Evolutionary conservation across 2,797 vertebrate species (phyloP).

Genomic region (Rhynchotus rufescens): DNA sequence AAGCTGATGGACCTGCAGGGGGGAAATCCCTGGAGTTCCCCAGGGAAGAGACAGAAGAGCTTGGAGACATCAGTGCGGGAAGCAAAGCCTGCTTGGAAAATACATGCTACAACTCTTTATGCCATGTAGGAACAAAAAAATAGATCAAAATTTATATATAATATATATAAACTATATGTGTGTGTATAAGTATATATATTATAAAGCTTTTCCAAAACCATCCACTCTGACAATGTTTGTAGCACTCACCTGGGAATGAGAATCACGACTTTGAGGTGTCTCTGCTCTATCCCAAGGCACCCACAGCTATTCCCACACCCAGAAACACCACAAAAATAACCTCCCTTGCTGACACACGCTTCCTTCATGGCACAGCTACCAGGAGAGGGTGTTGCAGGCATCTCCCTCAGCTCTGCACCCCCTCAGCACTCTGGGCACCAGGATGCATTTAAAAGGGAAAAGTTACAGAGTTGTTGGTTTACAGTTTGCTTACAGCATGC

Average conservation of each 20-base stretch:
- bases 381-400: not conserved
- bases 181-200: too few relatives aligned
- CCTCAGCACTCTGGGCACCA: not conserved
- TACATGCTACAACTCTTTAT: too few relatives aligned
- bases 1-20: not conserved
- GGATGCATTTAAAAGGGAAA: not conserved
- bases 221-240: not conserved
- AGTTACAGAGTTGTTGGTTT: slow-evolving; percentile 14
- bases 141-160: not conserved
- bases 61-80: not conserved
- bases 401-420: not conserved
- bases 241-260: not conserved
- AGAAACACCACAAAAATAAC: not conserved
- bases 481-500: slow-evolving; percentile 53
- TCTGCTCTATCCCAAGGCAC: not conserved
- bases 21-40: not conserved
- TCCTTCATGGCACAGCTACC: not conserved
- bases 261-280: not conserved
- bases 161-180: not conserved
- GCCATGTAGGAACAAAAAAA: not conserved
- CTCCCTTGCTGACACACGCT: not conserved
- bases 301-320: not conserved
- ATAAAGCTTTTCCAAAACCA: not conserved
- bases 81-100: not conserved
- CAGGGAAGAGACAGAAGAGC: rapidly evolving